Conservation (phyloP, 2,888 invertebrate genomes). For the Dolichopus griseipennis region DNA sequence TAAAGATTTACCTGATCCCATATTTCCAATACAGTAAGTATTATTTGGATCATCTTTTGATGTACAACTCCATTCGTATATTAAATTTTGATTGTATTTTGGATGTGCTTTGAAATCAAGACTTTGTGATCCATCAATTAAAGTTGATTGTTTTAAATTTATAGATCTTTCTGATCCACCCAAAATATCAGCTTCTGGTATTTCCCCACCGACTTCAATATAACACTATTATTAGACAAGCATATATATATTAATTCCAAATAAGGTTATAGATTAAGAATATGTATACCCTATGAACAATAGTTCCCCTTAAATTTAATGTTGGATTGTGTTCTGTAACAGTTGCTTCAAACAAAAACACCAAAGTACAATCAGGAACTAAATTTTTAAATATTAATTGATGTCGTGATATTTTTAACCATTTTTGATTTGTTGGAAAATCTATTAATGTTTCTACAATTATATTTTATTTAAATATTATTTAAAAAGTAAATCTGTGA, state of each 20-base stretch:
- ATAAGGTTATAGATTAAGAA: too few relatives aligned
- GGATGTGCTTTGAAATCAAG: slow-evolving; percentile 13
- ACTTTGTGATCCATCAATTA: slow-evolving; percentile 16
- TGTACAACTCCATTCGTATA: slow-evolving; percentile 17
- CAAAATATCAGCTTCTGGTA: slow-evolving; percentile 14
- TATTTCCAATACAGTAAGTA: slow-evolving; percentile 15
- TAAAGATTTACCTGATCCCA: slow-evolving; percentile 14
- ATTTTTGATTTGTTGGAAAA: not conserved
- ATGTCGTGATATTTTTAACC: not conserved
- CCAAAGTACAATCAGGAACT: not conserved
- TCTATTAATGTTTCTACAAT: not conserved
- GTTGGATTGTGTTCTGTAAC: not conserved
- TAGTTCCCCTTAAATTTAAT: not conserved
- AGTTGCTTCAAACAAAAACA: not conserved
- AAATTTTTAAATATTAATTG: not conserved
- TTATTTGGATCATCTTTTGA: not conserved
- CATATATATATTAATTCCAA: too few relatives aligned
- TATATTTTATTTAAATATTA: too few relatives aligned
- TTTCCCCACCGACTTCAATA: slow-evolving; percentile 7
- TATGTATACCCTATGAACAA: not conserved
- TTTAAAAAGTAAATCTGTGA: too few relatives aligned
- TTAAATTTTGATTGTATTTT: slow-evolving; percentile 11
- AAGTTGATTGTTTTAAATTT: slow-evolving; percentile 2
- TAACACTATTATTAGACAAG: too few relatives aligned
- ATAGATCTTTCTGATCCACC: slow-evolving; percentile 14